A percentile compares a stretch with the other conserved stretches of the same genome.
Evolutionary conservation across 2,888 invertebrate species (phyloP).

Genomic region (Dorcus hopei): DNA sequence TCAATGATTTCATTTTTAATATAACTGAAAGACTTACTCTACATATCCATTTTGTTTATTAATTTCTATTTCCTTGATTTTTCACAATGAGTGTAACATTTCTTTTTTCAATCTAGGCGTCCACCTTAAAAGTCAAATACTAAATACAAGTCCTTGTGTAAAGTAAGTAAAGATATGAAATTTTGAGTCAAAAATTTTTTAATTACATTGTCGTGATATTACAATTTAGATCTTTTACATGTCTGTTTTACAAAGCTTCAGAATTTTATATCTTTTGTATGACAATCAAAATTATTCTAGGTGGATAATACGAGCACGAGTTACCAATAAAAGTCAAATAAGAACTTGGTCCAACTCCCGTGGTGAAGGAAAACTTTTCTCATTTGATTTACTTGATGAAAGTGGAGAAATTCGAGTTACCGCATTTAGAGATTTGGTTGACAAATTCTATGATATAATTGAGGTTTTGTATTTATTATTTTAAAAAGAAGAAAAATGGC

Average conservation of each 20-base stretch:
- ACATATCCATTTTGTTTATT: too few relatives aligned
- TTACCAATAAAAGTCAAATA: conserved; percentile 76
- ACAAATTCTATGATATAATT: conserved; percentile 84
- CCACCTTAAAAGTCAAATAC: too few relatives aligned
- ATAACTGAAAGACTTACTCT: too few relatives aligned
- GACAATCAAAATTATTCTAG: conserved; percentile 47
- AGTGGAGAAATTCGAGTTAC: conserved; percentile 92
- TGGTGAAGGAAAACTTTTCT: conserved; percentile 93
- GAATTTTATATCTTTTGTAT: background rate
- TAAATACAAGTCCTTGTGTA: too few relatives aligned
- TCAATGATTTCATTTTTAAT: too few relatives aligned
- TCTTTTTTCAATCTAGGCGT: too few relatives aligned
- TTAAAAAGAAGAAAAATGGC: background rate
- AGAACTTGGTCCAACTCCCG: conserved; percentile 88
- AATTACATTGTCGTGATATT: too few relatives aligned
- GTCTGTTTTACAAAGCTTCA: background rate
- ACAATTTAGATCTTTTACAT: too few relatives aligned
- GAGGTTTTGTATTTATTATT: conserved; percentile 57
- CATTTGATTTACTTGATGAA: conserved; percentile 89
- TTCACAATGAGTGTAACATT: too few relatives aligned
- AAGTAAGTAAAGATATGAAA: too few relatives aligned
- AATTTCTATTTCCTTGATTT: too few relatives aligned
- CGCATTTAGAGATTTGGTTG: conserved; percentile 82
- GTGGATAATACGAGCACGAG: conserved; percentile 90
- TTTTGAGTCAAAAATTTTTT: too few relatives aligned